Evolutionary conservation across 2,113 vertebrate genomes (phyloP).

Genomic region (Nesogale talazaci): DNA sequence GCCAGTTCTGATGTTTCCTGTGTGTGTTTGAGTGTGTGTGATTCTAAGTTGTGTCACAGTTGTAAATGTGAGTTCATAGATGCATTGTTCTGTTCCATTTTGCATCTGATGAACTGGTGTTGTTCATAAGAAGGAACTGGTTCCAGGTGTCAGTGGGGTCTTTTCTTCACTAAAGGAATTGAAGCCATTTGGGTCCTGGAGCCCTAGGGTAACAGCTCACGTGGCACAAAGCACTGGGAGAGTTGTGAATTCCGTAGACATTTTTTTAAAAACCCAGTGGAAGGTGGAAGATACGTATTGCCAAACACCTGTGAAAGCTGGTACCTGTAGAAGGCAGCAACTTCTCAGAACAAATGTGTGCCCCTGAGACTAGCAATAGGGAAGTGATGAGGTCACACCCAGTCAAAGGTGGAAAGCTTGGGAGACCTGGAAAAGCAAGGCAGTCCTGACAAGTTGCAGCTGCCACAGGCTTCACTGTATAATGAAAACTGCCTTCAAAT

Average conservation of each 20-base stretch:
- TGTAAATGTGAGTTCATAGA: not conserved
- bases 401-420: too few relatives aligned
- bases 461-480: too few relatives aligned
- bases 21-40: constrained; percentile 9
- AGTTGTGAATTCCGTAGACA: not conserved
- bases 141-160: not conserved
- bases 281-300: too few relatives aligned
- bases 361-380: too few relatives aligned
- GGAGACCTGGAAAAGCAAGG: too few relatives aligned
- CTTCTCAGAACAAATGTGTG: too few relatives aligned
- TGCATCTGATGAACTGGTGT: not conserved
- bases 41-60: not conserved
- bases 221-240: not conserved
- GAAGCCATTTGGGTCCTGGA: not conserved
- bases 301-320: too few relatives aligned
- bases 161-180: not conserved
- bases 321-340: too few relatives aligned
- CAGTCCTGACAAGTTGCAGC: too few relatives aligned
- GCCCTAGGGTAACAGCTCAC: not conserved
- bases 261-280: not conserved
- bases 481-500: too few relatives aligned
- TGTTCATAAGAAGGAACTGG: not conserved
- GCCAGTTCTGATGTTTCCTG: constrained; percentile 41
- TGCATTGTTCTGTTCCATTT: not conserved
- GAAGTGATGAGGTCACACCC: too few relatives aligned